Percentiles rank a stretch among this genome's conserved stretches.
Evolutionary conservation across 2,888 invertebrate genomes (phyloP).

Genomic region (Mantis religiosa): DNA sequence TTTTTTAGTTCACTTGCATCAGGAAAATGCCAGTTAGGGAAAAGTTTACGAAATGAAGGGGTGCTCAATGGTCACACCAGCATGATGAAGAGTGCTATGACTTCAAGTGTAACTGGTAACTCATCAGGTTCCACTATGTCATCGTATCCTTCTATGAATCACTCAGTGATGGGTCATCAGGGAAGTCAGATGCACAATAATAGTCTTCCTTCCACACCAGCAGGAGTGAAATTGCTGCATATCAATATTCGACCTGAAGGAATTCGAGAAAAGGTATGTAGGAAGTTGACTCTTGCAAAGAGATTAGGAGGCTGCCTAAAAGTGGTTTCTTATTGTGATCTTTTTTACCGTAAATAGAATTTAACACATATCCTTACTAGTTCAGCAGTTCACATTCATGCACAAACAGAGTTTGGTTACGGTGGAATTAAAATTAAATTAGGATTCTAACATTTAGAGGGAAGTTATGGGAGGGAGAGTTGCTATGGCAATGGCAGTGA

Average conservation of each 20-base stretch:
- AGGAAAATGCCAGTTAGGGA: slow-evolving; percentile 24
- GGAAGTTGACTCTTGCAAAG: no score
- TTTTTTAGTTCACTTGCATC: slow-evolving; percentile 21
- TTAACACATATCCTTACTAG: no score
- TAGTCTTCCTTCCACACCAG: slow-evolving; percentile 15
- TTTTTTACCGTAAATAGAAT: no score
- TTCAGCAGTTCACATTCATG: no score
- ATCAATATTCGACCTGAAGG: neutral
- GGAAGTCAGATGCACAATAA: neutral
- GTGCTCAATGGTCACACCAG: slow-evolving; percentile 22
- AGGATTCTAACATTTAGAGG: no score
- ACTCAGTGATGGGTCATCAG: neutral
- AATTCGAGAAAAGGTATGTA: neutral
- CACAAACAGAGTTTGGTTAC: no score
- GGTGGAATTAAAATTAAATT: no score
- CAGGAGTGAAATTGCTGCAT: slow-evolving; percentile 24
- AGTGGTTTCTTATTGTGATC: no score
- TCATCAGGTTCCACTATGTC: neutral
- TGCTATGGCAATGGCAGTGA: no score
- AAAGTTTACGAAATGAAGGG: slow-evolving; percentile 14
- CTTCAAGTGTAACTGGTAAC: neutral
- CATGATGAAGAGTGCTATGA: slow-evolving; percentile 9
- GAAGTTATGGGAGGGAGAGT: no score
- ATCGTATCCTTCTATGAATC: neutral
- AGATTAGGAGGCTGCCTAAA: no score